Conservation (phyloP, 1,140 invertebrate genomes). For the Phymastichus coffea region DNA sequence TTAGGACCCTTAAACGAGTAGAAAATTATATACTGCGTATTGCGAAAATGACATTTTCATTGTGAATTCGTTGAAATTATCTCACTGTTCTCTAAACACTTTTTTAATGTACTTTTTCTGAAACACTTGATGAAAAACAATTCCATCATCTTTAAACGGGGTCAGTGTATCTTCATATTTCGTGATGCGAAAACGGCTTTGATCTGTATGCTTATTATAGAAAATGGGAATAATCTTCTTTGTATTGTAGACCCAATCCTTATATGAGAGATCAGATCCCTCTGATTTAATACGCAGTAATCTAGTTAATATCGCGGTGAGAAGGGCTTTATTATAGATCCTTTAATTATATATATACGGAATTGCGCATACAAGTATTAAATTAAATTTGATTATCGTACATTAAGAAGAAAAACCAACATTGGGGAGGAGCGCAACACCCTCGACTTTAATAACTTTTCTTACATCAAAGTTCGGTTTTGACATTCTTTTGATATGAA, state of each 20-base stretch:
- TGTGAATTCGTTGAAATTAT: no score
- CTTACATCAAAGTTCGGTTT: no score
- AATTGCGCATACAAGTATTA: neutral
- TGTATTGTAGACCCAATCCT: constrained; percentile 20
- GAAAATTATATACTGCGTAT: neutral
- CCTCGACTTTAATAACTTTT: no score
- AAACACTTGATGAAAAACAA: neutral
- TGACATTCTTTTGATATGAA: no score
- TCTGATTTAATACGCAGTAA: constrained; percentile 47
- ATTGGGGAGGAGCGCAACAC: constrained; percentile 34
- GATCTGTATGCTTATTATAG: no score
- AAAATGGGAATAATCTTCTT: neutral
- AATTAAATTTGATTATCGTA: constrained; percentile 42
- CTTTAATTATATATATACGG: constrained; percentile 39
- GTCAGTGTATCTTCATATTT: no score
- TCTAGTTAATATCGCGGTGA: constrained; percentile 41
- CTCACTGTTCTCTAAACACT: no score
- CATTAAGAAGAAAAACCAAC: constrained; percentile 41
- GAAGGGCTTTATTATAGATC: constrained; percentile 39
- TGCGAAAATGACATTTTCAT: no score
- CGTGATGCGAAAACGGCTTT: no score
- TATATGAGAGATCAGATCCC: constrained; percentile 34
- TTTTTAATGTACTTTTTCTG: no score
- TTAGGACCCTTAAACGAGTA: neutral
- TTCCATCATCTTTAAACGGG: no score